phyloP scores from a whole-genome alignment of 2,113 vertebrate genomes.

The Gnathonemus echidnorhynchus region DNA sequence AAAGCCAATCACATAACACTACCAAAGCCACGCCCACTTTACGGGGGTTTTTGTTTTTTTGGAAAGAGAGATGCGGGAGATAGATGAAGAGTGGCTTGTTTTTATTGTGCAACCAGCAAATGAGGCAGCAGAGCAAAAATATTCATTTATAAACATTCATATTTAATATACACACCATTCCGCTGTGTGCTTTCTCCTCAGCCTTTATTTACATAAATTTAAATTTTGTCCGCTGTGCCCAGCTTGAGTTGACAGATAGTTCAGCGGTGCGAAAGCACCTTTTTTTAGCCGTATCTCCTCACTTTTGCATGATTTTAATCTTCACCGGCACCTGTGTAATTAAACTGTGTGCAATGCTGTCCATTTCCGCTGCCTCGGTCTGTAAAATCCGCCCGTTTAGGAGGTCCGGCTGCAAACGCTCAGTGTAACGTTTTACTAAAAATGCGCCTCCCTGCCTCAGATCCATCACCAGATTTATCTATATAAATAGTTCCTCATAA shows the following conservation, averaged over 20 bases:
- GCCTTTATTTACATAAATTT: conserved; percentile 6
- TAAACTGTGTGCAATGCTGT: neutral
- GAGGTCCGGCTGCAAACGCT: neutral
- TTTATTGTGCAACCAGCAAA: neutral
- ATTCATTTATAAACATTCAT: neutral
- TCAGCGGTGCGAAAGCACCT: neutral
- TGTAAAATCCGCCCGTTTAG: neutral
- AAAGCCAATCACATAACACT: neutral
- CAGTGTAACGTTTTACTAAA: neutral
- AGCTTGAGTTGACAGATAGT: neutral
- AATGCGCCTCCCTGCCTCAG: neutral
- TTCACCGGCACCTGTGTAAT: neutral
- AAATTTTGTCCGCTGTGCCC: neutral
- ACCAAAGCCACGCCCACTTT: neutral
- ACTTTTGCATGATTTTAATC: neutral
- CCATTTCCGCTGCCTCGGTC: neutral
- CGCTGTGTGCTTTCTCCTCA: neutral
- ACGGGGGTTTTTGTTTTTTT: neutral
- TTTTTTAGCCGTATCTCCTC: neutral
- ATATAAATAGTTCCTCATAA: neutral
- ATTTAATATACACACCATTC: neutral
- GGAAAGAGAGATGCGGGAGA: neutral
- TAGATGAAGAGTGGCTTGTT: neutral
- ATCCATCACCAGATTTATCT: neutral
- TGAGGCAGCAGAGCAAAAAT: neutral